Evolutionary conservation across 2,888 invertebrate species (phyloP), one percentile per base, ranked within the genome.

Genomic region (Chrysotoxum bicinctum): DNA sequence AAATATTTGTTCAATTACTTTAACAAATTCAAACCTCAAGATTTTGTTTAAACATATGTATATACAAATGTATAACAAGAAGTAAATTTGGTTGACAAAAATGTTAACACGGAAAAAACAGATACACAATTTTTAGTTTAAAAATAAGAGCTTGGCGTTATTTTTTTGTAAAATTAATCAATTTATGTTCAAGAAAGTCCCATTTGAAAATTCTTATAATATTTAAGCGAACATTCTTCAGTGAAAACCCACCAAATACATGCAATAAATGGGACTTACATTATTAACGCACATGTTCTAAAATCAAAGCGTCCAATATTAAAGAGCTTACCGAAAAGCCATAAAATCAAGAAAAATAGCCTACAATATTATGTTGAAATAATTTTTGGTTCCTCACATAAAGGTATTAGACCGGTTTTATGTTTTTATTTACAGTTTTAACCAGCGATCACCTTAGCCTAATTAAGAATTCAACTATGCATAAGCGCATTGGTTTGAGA

Each of bases 291-390:
- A 45, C n/a, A 43, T 43, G 16, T 1, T 45, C 43, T 21, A 48
- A 12, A 21, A 48, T 48, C 48, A 50, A 50, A 26, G 23, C 26
- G 23, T 26, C n/a, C 8, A 50, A 56, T 56, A 12, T 14, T 35
- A 58, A 58, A 19, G 8, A 21, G 58, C 58, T 37, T 32, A 32
- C 32, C 9, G 4, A 21, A 21, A 21, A 37, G 8, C 21, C 7
- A 1, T 37, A 37, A 58, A 58, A 58, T 37, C 37, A 37, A 58
- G 35, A n/a, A 7, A 58, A 58, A 58, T 58, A 58, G 58, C 7
- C 37, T 37, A 37, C 7, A 58, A 21, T 6, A 21, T 58, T 35
- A 14, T 58, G 7, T 58, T 21, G 2, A 35, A 58, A 37, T 37
- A 1, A n/a, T 35, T 56, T 32, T 35, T 3, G 37, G 16, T 37